phyloP scores from a whole-genome alignment of 1,140 invertebrate species.

The Homarus americanus region DNA sequence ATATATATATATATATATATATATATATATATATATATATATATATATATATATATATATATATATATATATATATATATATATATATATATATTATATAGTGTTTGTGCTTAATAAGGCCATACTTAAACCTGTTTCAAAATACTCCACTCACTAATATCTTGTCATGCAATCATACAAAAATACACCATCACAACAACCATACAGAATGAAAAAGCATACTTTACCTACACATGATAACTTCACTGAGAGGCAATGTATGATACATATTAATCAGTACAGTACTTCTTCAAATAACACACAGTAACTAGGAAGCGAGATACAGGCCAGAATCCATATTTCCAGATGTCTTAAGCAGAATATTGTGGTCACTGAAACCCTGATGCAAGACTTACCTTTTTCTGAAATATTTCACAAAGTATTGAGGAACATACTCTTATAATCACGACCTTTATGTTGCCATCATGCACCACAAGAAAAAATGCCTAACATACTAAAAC shows the following conservation, averaged over 20 bases:
- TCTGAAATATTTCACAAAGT: neutral
- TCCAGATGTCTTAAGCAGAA: neutral
- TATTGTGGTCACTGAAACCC: neutral
- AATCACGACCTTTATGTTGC: too few relatives aligned
- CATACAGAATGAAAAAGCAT: slow-evolving; percentile 36
- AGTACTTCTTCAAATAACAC: slow-evolving; percentile 29
- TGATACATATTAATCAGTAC: slow-evolving; percentile 10
- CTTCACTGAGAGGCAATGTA: slow-evolving; percentile 19
- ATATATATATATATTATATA: too few relatives aligned
- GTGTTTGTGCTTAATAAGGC: slow-evolving; percentile 47
- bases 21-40: too few relatives aligned
- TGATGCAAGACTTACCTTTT: neutral
- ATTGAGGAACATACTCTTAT: too few relatives aligned
- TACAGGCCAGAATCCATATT: neutral
- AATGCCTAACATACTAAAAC: too few relatives aligned
- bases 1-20: too few relatives aligned
- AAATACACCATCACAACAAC: slow-evolving; percentile 46
- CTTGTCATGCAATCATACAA: slow-evolving; percentile 31
- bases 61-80: too few relatives aligned
- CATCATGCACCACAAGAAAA: too few relatives aligned
- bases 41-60: too few relatives aligned
- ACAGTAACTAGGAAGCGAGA: slow-evolving; percentile 42
- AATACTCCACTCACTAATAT: neutral
- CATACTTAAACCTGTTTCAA: slow-evolving; percentile 14
- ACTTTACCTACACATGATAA: slow-evolving; percentile 31